Percentiles rank a stretch among this genome's conserved stretches.
phyloP scores from a whole-genome alignment of 2,888 invertebrate genomes.

The Thymelicus sylvestris region DNA sequence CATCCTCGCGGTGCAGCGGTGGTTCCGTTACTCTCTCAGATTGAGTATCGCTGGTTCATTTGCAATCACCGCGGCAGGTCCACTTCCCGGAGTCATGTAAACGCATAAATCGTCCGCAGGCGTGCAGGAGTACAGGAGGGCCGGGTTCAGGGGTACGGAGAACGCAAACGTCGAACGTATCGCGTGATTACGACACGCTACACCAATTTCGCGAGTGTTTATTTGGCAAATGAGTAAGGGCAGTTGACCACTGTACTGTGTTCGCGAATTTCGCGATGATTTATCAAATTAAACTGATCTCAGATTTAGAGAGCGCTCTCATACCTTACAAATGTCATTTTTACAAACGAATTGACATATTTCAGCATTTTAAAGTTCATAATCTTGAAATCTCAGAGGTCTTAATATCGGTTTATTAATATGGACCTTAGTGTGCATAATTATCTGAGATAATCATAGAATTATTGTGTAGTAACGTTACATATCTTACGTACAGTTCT shows the following conservation, averaged over 20 bases:
- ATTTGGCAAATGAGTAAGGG: constrained; percentile 28
- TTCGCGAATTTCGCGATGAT: background rate
- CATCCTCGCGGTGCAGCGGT: too few species aligned
- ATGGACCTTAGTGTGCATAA: too few species aligned
- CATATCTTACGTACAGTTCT: too few species aligned
- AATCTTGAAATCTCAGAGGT: too few species aligned
- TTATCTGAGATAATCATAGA: too few species aligned
- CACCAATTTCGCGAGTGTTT: constrained; percentile 30
- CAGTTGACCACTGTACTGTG: constrained; percentile 7
- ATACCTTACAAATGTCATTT: too few species aligned
- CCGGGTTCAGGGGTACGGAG: background rate
- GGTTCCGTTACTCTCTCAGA: background rate
- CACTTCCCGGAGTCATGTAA: constrained; percentile 13
- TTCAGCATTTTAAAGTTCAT: too few species aligned
- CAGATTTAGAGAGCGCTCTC: too few species aligned
- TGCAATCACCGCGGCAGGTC: constrained; percentile 25
- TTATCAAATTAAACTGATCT: too few species aligned
- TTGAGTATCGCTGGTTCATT: background rate
- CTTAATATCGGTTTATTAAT: too few species aligned
- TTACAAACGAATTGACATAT: too few species aligned
- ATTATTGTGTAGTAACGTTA: too few species aligned
- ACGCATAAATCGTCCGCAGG: constrained; percentile 17
- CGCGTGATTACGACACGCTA: constrained; percentile 29
- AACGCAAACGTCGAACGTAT: constrained; percentile 15
- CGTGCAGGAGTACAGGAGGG: background rate